Base-by-base conservation (phyloP, 1,140 invertebrate genomes). In the Aphaenogaster ashmeadi region DNA sequence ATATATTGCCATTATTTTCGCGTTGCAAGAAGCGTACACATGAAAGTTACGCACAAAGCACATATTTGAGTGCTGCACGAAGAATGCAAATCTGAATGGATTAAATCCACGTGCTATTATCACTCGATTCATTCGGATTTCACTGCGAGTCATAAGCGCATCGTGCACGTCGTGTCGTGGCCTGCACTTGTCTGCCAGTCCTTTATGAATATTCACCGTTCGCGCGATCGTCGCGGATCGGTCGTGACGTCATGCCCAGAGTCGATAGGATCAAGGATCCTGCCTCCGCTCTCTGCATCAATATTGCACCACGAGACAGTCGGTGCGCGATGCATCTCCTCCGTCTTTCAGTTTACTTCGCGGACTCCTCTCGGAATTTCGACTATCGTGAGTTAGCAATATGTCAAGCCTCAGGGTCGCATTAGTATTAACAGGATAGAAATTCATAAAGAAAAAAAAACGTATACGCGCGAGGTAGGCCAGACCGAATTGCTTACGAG, bases 361-460 rank as follows among this genome's bases (percentile, higher is more conserved):
- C 47, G 64, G 36, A 50, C 64, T 80, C 41, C 13, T 50, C 58
- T 6, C 47, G 33, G n/a, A 38, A 90, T 93, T 92, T 92, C 77
- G 88, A 67, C 52, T 71, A 36, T 69, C 87, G 47, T 58, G 88
- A 81, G 75, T 74, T 89, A 79, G 62, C 81, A 72, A 75, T 91
- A 92, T 90, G 90, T 92, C 93, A 90, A 92, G 91, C 90, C 84
- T 89, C 86, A 88, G 89, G 90, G 91, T 92, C 91, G 87, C 83
- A 75, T 86, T 81, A 67, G 6, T 27, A 86, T 79, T 54, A 41
- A 38, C 11, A 7, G n/a, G 33, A n/a, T 13, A 60, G 11, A 77
- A n/a, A 44, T 38, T 56, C 4, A 21, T 58, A 15, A 18, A 11
- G 38, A 0, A 62, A 47, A n/a, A 33, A 6, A 27, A 5, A n/a